These are phyloP conservation scores for Merops nubicus DNA, from an alignment of 2,113 vertebrate species.

Conservation along the genomic window DNA sequence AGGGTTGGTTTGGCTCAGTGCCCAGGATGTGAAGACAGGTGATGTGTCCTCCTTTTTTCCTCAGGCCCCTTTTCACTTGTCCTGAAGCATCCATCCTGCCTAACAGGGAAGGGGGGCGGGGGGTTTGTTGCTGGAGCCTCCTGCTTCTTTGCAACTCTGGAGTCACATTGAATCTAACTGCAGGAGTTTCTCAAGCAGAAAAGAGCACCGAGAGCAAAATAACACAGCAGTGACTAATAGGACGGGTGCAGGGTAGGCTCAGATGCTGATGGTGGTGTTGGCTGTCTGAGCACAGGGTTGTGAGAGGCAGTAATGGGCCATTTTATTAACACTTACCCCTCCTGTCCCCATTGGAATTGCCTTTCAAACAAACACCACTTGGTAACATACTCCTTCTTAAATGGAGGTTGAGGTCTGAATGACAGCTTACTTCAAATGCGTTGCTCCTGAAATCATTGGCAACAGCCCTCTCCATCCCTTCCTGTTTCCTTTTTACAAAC, in stretches of 20 bases:
- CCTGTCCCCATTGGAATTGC: neutral
- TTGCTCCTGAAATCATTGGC: neutral
- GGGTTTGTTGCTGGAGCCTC: fast-evolving
- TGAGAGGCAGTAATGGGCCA: neutral
- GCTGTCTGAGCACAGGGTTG: neutral
- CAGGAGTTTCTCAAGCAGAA: neutral
- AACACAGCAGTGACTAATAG: neutral
- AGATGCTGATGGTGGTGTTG: neutral
- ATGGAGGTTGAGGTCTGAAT: neutral
- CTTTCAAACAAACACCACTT: neutral
- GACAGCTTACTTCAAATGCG: neutral
- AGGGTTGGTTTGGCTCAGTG: neutral
- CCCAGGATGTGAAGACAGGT: neutral
- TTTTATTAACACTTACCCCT: neutral
- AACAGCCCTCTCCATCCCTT: neutral
- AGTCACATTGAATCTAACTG: neutral
- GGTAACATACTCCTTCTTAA: neutral
- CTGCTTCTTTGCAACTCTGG: neutral
- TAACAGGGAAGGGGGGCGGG: neutral
- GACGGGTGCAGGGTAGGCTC: neutral
- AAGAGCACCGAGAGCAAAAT: neutral
- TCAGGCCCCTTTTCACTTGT: neutral
- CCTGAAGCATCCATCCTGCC: neutral
- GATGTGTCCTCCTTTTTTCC: neutral
- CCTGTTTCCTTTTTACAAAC: neutral